A percentile compares a stretch with the other conserved stretches of the same genome.
Evolutionary conservation across 2,797 vertebrate genomes (phyloP).

Genomic region (Diplodus puntazzo): DNA sequence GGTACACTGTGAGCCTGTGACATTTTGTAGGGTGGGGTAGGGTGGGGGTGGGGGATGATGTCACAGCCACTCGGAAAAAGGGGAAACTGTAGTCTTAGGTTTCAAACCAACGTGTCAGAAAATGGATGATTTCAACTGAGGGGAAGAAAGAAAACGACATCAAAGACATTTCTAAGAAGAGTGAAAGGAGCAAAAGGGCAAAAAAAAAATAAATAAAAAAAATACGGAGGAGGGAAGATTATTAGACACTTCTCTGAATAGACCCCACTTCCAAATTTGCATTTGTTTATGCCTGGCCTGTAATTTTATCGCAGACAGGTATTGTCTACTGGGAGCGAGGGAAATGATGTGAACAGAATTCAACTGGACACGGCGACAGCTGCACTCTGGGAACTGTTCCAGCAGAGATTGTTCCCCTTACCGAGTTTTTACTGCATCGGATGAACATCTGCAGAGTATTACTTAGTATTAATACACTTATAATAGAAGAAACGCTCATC

Average conservation of each 20-base stretch:
- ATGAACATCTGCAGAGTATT: slow-evolving; percentile 82
- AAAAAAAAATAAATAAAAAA: slow-evolving; percentile 10
- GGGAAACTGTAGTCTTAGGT: slow-evolving; percentile 42
- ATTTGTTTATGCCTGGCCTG: slow-evolving; percentile 77
- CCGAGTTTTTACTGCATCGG: slow-evolving; percentile 69
- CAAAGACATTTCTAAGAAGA: slow-evolving; percentile 67
- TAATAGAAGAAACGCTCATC: slow-evolving; percentile 74
- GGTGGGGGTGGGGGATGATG: background rate
- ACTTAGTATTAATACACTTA: slow-evolving; percentile 82
- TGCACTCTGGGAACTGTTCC: slow-evolving; percentile 82
- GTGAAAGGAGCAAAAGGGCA: slow-evolving; percentile 43
- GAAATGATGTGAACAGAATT: slow-evolving; percentile 80
- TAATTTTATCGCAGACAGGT: slow-evolving; percentile 76
- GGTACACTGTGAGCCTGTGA: slow-evolving; percentile 42
- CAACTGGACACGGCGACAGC: slow-evolving; percentile 80
- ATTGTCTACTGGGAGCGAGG: slow-evolving; percentile 72
- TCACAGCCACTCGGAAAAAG: slow-evolving; percentile 26
- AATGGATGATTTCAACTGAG: slow-evolving; percentile 54
- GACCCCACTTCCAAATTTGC: slow-evolving; percentile 66
- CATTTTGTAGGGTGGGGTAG: slow-evolving; percentile 48
- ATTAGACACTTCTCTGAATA: slow-evolving; percentile 62
- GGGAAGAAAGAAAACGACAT: slow-evolving; percentile 66
- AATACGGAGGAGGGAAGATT: slow-evolving; percentile 32
- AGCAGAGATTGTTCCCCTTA: slow-evolving; percentile 74
- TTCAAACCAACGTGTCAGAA: slow-evolving; percentile 64